A percentile compares a stretch with the other conserved stretches of the same genome.
Conservation (phyloP, 35 echinoderm and acorn worm genomes). For the Lytechinus variegatus region DNA sequence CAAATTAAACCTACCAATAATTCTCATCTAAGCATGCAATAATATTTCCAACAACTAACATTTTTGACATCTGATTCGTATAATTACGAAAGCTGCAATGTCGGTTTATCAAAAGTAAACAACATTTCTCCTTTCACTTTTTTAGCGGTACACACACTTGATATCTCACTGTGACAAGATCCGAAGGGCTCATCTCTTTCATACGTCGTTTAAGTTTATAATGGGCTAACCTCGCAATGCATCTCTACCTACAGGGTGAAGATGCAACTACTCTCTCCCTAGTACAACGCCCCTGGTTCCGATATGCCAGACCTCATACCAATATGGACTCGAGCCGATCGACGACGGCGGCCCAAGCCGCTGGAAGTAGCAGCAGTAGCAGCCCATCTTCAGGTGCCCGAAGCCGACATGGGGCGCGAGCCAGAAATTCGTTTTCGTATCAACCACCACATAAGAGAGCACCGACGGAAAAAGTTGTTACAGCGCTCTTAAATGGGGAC, state of each 20-base stretch:
- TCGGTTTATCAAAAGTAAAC: neutral
- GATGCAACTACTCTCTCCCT: slow-evolving; percentile 53
- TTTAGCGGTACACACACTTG: neutral
- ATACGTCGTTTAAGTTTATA: slow-evolving; percentile 24
- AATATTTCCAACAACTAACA: neutral
- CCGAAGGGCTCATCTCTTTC: neutral
- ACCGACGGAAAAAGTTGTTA: slow-evolving; percentile 78
- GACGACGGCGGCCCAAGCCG: neutral
- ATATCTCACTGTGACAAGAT: neutral
- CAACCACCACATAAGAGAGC: slow-evolving; percentile 44
- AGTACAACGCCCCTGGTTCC: slow-evolving; percentile 43
- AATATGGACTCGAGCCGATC: slow-evolving; percentile 41
- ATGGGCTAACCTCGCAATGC: slow-evolving; percentile 52
- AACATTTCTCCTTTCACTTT: neutral
- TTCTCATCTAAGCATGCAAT: neutral
- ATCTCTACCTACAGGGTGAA: slow-evolving; percentile 54
- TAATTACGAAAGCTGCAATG: neutral
- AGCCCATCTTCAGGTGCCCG: slow-evolving; percentile 46
- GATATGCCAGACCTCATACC: slow-evolving; percentile 25
- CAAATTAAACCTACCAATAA: neutral
- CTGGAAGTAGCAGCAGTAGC: slow-evolving; percentile 31
- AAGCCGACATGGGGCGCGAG: slow-evolving; percentile 35
- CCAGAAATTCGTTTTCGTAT: slow-evolving; percentile 42
- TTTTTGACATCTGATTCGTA: neutral
- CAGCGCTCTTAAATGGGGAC: slow-evolving; percentile 74